phyloP scores from a whole-genome alignment of 1,140 invertebrate genomes.

The Thereuonema tuberculata region DNA sequence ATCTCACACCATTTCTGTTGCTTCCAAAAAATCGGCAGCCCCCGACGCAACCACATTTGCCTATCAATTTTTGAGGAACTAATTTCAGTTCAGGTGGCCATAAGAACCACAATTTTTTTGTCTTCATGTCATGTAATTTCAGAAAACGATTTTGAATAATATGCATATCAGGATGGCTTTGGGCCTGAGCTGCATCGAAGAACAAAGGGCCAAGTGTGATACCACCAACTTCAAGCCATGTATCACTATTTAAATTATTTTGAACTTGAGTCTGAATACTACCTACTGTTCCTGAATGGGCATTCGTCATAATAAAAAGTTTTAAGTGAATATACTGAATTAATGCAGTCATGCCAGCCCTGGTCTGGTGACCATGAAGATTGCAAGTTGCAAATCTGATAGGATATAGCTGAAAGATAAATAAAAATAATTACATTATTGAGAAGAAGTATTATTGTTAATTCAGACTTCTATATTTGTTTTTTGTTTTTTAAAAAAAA shows the following conservation, averaged over 20 bases:
- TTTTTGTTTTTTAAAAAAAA: no score
- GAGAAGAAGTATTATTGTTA: no score
- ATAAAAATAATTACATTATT: constrained; percentile 1
- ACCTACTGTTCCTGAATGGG: constrained; percentile 15
- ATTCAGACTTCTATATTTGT: no score
- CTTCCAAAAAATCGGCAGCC: constrained; percentile 87
- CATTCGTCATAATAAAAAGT: constrained; percentile 35
- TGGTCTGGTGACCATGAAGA: constrained; percentile 77
- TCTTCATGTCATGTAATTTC: constrained; percentile 70
- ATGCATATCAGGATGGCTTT: constrained; percentile 28
- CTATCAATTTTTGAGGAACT: constrained; percentile 34
- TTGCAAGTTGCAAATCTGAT: constrained; percentile 82
- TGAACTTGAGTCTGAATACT: constrained; percentile 15
- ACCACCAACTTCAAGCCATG: constrained; percentile 87
- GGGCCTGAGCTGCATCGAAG: constrained; percentile 61
- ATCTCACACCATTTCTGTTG: constrained; percentile 22
- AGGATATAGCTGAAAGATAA: constrained; percentile 52
- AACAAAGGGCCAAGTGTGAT: constrained; percentile 75
- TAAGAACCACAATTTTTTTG: constrained; percentile 84
- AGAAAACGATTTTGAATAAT: constrained; percentile 43
- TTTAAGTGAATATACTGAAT: constrained; percentile 59
- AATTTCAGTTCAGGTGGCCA: constrained; percentile 52
- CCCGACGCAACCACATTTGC: constrained; percentile 89
- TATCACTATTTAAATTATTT: constrained; percentile 18
- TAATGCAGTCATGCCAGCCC: constrained; percentile 74